These are phyloP conservation scores for Netelia virgata DNA, from an alignment of 2,888 invertebrate species.

Conservation along the genomic window DNA sequence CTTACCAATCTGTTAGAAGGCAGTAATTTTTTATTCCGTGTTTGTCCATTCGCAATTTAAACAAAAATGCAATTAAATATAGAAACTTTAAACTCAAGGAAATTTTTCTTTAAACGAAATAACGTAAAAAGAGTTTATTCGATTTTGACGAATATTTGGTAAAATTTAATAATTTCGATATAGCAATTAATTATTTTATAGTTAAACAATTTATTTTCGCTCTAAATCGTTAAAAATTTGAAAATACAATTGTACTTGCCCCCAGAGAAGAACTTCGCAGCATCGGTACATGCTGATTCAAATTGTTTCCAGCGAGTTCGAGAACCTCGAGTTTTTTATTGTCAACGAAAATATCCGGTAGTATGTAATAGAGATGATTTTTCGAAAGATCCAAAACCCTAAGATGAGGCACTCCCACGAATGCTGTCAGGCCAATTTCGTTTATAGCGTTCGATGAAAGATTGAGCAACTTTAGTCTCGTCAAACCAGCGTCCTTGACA, in stretches of 20 bases:
- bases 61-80: too few relatives aligned
- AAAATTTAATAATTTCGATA: too few relatives aligned
- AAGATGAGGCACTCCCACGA: conserved; percentile 84
- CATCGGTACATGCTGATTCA: conserved; percentile 78
- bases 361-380: conserved; percentile 84
- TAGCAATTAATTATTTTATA: too few relatives aligned
- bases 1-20: too few relatives aligned
- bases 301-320: conserved; percentile 80
- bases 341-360: conserved; percentile 83
- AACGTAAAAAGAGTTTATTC: too few relatives aligned
- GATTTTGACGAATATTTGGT: too few relatives aligned
- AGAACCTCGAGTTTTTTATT: conserved; percentile 79
- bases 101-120: too few relatives aligned
- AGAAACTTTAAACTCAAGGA: too few relatives aligned
- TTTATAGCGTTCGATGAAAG: conserved; percentile 85
- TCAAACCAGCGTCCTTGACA: conserved; percentile 79
- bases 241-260: conserved; percentile 69
- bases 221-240: too few relatives aligned
- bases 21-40: too few relatives aligned
- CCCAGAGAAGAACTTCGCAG: conserved; percentile 76
- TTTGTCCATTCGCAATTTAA: too few relatives aligned
- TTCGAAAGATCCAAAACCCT: conserved; percentile 85
- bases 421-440: conserved; percentile 84
- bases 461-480: conserved; percentile 82
- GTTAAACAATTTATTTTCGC: too few relatives aligned